Percentiles rank a stretch among this genome's conserved stretches.
These are phyloP conservation scores for Cyprinella venusta DNA, from an alignment of 2,797 vertebrate species.

Conservation along the genomic window DNA sequence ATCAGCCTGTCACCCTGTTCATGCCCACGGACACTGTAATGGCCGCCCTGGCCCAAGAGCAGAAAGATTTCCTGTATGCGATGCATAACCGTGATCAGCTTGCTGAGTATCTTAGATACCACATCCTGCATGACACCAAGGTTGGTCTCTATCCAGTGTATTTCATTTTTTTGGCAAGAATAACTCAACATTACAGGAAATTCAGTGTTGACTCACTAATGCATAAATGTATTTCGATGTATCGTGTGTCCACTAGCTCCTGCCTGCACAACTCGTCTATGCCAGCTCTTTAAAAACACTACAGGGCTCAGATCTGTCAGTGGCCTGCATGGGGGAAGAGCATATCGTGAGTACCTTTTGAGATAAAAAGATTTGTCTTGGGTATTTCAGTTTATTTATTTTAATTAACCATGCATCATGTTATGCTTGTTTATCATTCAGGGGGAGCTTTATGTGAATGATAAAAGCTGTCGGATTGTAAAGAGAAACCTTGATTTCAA, in stretches of 20 bases:
- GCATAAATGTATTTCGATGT: neutral
- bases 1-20: conserved; percentile 87
- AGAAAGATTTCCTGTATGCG: conserved; percentile 87
- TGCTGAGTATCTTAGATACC: conserved; percentile 87
- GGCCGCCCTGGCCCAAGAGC: conserved; percentile 78
- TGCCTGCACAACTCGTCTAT: conserved; percentile 74
- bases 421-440: conserved; percentile 59
- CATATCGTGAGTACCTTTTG: conserved; percentile 75
- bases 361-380: neutral
- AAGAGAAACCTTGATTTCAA: conserved; percentile 86
- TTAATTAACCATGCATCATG: neutral
- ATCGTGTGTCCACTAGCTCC: conserved; percentile 70
- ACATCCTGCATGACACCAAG: conserved; percentile 81
- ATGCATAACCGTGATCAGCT: conserved; percentile 80
- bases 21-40: conserved; percentile 85
- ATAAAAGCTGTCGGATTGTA: conserved; percentile 79
- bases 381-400: neutral
- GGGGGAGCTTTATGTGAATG: conserved; percentile 87
- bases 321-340: conserved; percentile 79
- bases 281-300: conserved; percentile 79
- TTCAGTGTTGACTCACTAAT: neutral
- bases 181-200: neutral
- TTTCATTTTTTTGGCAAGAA: neutral
- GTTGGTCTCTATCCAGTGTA: conserved; percentile 65
- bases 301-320: conserved; percentile 84